phyloP scores from a whole-genome alignment of 2,797 vertebrate species.

The Eidolon dupreanum region DNA sequence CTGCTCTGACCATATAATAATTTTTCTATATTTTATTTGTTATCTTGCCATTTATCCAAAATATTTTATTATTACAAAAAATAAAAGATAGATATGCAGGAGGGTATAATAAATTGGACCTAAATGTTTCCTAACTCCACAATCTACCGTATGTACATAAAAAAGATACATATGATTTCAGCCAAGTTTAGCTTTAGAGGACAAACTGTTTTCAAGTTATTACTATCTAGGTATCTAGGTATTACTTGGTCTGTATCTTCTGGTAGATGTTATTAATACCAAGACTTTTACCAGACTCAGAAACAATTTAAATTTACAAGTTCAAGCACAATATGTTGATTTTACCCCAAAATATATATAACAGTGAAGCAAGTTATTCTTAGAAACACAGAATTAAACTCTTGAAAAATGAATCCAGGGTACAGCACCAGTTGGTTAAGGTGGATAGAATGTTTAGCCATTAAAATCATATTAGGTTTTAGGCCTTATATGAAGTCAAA shows the following conservation, averaged over 20 bases:
- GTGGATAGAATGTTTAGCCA: background rate
- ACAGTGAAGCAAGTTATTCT: conserved; percentile 17
- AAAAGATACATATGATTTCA: background rate
- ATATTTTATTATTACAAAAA: background rate
- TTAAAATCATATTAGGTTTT: background rate
- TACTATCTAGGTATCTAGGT: background rate
- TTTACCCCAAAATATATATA: background rate
- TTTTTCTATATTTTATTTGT: background rate
- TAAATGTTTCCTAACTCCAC: background rate
- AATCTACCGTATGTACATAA: background rate
- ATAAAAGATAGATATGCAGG: background rate
- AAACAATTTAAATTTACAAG: background rate
- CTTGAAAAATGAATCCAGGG: background rate
- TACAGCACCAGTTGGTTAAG: background rate
- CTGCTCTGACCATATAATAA: background rate
- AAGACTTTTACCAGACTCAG: background rate
- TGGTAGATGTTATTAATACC: background rate
- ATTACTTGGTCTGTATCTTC: background rate
- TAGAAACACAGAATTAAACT: conserved; percentile 1
- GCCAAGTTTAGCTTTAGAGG: background rate
- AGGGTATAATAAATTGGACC: background rate
- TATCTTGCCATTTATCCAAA: background rate
- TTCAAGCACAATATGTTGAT: background rate
- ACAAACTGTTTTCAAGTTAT: background rate
- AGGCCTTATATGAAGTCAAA: background rate